phyloP scores from a whole-genome alignment of 2,888 invertebrate species.

The Megalurothrips usitatus region DNA sequence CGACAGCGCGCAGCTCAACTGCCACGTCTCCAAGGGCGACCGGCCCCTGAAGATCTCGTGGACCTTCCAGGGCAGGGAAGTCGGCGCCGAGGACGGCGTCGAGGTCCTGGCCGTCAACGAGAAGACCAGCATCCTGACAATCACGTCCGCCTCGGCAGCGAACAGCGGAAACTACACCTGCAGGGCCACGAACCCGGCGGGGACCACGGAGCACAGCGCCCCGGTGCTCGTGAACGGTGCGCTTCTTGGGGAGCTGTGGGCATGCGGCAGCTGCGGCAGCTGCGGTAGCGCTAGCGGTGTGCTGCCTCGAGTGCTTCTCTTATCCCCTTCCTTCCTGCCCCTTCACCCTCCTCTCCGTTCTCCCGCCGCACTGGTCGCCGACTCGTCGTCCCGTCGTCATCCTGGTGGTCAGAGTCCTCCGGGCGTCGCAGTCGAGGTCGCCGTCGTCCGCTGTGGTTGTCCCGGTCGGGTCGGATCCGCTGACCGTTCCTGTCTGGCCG shows the following conservation, averaged over 20 bases:
- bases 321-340: no score
- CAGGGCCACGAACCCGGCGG: conserved; percentile 46
- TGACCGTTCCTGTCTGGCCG: not conserved
- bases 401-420: no score
- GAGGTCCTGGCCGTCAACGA: conserved; percentile 42
- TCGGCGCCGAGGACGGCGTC: conserved; percentile 43
- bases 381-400: no score
- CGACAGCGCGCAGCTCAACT: conserved; percentile 62
- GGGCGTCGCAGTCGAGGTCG: no score
- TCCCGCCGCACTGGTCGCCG: no score
- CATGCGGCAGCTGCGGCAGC: no score
- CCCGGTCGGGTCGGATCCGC: not conserved
- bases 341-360: no score
- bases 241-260: not conserved
- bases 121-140: conserved; percentile 43
- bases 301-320: no score
- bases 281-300: no score
- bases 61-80: conserved; percentile 61
- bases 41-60: conserved; percentile 52
- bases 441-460: no score
- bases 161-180: conserved; percentile 49
- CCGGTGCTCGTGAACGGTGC: conserved; percentile 46
- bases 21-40: conserved; percentile 68
- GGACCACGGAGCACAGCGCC: conserved; percentile 44
- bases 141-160: conserved; percentile 43